These are phyloP conservation scores for Alosa alosa DNA, from an alignment of 2,113 vertebrate genomes.

Conservation along the genomic window DNA sequence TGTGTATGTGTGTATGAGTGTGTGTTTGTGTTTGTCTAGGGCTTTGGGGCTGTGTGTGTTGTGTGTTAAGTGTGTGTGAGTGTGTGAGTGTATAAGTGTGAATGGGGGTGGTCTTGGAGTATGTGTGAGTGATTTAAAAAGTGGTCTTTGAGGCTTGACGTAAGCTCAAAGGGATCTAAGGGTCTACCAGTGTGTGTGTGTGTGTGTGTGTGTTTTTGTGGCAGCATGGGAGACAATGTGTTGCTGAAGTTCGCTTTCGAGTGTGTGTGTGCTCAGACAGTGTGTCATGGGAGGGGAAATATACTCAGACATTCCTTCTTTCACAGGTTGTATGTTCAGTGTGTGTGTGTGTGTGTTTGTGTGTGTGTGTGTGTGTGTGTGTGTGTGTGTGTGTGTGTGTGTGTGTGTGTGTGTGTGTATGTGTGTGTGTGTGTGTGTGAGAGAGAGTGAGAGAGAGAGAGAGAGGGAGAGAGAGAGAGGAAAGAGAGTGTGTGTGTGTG, in stretches of 20 bases:
- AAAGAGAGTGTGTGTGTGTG: conserved; percentile 22
- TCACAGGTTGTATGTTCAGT: no score
- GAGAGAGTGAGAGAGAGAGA: conserved; percentile 25
- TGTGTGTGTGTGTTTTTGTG: no score
- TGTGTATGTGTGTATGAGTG: neutral
- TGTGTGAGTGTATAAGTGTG: neutral
- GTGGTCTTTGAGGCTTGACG: no score
- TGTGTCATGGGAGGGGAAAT: no score
- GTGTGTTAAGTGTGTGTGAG: neutral
- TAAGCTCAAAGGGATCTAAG: no score
- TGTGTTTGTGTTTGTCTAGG: neutral
- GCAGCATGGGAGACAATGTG: no score
- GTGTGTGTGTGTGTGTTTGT: no score
- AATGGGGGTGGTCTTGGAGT: neutral
- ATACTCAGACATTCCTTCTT: no score
- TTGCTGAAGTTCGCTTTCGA: no score
- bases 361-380: neutral
- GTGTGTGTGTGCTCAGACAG: no score
- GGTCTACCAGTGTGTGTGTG: no score
- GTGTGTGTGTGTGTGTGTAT: neutral
- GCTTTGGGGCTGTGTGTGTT: neutral
- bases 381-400: neutral
- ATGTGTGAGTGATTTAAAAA: neutral
- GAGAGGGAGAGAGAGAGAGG: conserved; percentile 29
- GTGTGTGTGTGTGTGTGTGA: no score